Conservation (phyloP, 2,888 invertebrate genomes). For the Lacanobia oleracea region DNA sequence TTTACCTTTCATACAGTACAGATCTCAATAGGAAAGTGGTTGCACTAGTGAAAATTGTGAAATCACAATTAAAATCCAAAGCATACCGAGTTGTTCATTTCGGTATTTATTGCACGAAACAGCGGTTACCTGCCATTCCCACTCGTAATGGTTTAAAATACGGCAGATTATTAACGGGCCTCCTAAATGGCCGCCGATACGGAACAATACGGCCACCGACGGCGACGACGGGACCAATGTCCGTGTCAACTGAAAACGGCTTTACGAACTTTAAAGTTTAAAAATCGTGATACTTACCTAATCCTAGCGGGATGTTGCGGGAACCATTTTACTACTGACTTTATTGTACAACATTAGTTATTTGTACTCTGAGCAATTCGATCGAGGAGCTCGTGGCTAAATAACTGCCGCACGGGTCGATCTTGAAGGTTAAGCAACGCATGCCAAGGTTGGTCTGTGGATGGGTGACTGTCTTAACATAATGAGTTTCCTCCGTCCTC, state of each 20-base stretch:
- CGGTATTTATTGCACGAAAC: conserved; percentile 31
- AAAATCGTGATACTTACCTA: background rate
- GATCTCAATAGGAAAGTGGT: conserved; percentile 1
- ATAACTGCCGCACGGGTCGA: too few relatives aligned
- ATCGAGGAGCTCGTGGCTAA: too few relatives aligned
- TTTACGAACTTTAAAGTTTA: conserved; percentile 22
- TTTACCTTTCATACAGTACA: background rate
- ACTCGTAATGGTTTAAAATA: conserved; percentile 36
- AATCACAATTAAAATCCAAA: conserved; percentile 6
- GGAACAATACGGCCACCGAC: conserved; percentile 26
- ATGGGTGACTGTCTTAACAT: too few relatives aligned
- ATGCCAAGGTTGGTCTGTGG: too few relatives aligned
- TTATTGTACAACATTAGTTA: background rate
- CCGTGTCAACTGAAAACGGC: background rate
- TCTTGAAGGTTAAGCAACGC: too few relatives aligned
- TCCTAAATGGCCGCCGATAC: conserved; percentile 28
- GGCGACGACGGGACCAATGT: background rate
- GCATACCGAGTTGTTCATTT: conserved; percentile 2
- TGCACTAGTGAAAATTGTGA: conserved; percentile 11
- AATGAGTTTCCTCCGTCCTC: too few relatives aligned
- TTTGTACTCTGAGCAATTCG: background rate
- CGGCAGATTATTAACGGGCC: conserved; percentile 32
- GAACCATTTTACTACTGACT: background rate
- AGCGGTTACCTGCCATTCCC: conserved; percentile 15
- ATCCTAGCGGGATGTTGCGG: background rate